Conservation (phyloP, 2,797 vertebrate genomes). For the Acrocephalus scirpaceus region DNA sequence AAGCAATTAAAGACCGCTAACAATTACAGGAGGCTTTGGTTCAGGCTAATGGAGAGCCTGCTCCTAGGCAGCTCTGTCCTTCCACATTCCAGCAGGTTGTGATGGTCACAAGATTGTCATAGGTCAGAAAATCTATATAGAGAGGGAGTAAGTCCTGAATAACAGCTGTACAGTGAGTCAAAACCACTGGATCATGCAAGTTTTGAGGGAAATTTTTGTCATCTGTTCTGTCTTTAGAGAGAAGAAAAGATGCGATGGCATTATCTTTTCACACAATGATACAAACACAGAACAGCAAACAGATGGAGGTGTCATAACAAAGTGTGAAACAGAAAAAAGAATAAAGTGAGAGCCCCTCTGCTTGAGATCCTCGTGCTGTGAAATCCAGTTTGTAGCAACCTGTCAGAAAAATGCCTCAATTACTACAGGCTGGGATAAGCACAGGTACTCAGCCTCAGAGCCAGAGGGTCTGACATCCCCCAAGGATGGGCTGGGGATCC, state of each 20-base stretch:
- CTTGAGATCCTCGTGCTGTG: neutral
- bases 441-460: neutral
- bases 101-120: neutral
- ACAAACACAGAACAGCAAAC: conserved; percentile 17
- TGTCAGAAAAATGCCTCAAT: neutral
- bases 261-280: neutral
- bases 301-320: conserved; percentile 35
- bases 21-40: neutral
- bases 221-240: neutral
- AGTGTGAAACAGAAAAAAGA: conserved; percentile 3
- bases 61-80: neutral
- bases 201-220: neutral
- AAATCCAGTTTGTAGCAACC: neutral
- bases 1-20: neutral
- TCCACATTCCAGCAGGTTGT: neutral
- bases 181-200: neutral
- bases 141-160: neutral
- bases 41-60: neutral
- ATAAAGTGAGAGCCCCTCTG: neutral
- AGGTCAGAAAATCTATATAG: neutral
- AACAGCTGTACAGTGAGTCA: neutral
- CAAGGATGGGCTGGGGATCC: neutral
- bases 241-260: neutral
- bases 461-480: neutral
- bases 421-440: neutral